A percentile compares a stretch with the other conserved stretches of the same genome.
Conservation (phyloP, 1,140 invertebrate species). For the Zophobas atratus region DNA sequence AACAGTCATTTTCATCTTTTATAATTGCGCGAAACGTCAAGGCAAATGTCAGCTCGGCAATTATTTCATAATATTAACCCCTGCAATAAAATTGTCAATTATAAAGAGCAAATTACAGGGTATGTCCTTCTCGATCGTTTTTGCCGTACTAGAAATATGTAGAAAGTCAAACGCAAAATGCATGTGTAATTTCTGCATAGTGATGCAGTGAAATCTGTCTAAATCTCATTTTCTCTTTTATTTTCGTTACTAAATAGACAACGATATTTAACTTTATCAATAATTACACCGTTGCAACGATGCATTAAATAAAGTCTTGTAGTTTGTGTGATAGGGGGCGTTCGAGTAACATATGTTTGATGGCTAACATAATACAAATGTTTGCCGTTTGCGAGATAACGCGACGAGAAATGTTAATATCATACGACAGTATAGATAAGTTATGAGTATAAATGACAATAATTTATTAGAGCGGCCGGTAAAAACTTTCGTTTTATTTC, state of each 20-base stretch:
- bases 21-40: background rate
- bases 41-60: conserved; percentile 18
- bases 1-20: conserved; percentile 6
- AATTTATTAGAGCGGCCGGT: conserved; percentile 25
- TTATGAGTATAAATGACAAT: conserved; percentile 38
- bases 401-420: conserved; percentile 28
- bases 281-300: conserved; percentile 23
- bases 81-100: conserved; percentile 30
- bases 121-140: conserved; percentile 9
- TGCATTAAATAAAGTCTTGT: conserved; percentile 31
- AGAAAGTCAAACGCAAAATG: conserved; percentile 33
- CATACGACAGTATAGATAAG: conserved; percentile 20
- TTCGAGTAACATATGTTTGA: conserved; percentile 18
- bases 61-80: conserved; percentile 10
- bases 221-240: conserved; percentile 39
- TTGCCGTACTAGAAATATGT: conserved; percentile 18
- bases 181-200: conserved; percentile 38
- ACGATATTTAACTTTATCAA: conserved; percentile 8
- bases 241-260: conserved; percentile 20
- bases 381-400: conserved; percentile 1
- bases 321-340: background rate
- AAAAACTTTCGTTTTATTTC: conserved; percentile 40
- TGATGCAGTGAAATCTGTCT: conserved; percentile 38
- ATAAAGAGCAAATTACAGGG: conserved; percentile 37
- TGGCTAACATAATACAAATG: conserved; percentile 26